phyloP scores from a whole-genome alignment of 2,888 invertebrate species.

The Cepaea hortensis region DNA sequence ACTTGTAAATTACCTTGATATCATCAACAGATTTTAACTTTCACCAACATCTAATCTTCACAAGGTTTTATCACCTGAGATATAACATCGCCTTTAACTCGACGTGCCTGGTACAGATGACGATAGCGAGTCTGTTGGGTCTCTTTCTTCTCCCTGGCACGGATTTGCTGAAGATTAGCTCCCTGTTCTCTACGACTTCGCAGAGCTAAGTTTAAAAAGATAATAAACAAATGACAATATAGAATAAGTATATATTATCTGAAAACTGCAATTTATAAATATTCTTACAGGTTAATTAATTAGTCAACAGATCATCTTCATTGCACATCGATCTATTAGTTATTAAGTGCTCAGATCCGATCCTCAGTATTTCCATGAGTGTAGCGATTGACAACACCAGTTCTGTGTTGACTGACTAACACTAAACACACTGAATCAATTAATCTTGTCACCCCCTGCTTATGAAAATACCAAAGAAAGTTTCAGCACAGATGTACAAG shows the following conservation, averaged over 20 bases:
- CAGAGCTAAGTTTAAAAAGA: background rate
- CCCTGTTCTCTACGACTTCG: slow-evolving; percentile 39
- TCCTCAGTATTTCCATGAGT: too few species aligned
- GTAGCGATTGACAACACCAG: too few species aligned
- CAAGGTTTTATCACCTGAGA: slow-evolving; percentile 81
- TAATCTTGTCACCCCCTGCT: too few species aligned
- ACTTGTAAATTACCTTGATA: background rate
- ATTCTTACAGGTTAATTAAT: too few species aligned
- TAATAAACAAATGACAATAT: background rate
- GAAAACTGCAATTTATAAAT: background rate
- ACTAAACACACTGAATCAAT: too few species aligned
- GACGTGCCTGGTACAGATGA: slow-evolving; percentile 92
- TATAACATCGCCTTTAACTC: slow-evolving; percentile 92
- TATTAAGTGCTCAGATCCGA: too few species aligned
- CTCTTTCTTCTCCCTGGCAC: slow-evolving; percentile 86
- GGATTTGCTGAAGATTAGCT: slow-evolving; percentile 76
- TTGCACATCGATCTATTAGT: too few species aligned
- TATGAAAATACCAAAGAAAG: too few species aligned
- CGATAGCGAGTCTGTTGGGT: slow-evolving; percentile 87
- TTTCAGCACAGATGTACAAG: too few species aligned
- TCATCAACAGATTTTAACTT: background rate
- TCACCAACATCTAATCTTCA: slow-evolving; percentile 1
- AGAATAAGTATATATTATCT: background rate
- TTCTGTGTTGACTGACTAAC: too few species aligned
- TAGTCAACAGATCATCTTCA: too few species aligned